phyloP scores from a whole-genome alignment of 2,888 invertebrate genomes.

The Noctua janthe region DNA sequence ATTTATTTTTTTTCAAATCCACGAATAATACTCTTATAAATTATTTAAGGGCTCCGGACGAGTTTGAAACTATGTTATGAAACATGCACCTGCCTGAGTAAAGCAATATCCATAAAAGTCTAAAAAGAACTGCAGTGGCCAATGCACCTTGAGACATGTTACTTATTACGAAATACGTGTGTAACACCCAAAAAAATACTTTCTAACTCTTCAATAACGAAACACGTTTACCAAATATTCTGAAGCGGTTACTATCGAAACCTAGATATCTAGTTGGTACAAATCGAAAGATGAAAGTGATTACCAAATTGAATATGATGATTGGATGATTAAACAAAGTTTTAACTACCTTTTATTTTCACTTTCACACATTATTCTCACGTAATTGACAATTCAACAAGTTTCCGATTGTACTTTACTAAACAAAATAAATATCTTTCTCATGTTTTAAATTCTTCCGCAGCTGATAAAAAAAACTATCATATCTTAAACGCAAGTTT shows the following conservation, averaged over 20 bases:
- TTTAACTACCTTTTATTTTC: constrained; percentile 14
- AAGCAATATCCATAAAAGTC: constrained; percentile 7
- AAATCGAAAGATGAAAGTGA: background rate
- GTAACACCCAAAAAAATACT: constrained; percentile 18
- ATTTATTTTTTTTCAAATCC: background rate
- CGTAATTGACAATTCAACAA: background rate
- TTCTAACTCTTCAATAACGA: constrained; percentile 34
- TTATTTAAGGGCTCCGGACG: background rate
- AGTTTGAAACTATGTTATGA: background rate
- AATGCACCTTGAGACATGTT: constrained; percentile 27
- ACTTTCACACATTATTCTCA: constrained; percentile 20
- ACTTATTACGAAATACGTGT: constrained; percentile 32
- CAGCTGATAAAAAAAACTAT: constrained; percentile 12
- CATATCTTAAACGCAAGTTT: constrained; percentile 1
- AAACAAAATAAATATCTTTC: no score
- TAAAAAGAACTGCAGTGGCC: constrained; percentile 6
- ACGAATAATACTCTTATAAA: background rate
- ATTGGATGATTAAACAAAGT: background rate
- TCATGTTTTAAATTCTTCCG: background rate
- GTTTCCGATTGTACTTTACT: no score
- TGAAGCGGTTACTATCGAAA: background rate
- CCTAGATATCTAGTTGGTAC: background rate
- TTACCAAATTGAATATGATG: background rate
- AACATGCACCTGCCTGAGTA: background rate
- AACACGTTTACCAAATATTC: constrained; percentile 32